Percentiles rank a stretch among this genome's conserved stretches.
Conservation (phyloP, 2,113 vertebrate species). For the Hipposideros armiger region DNA sequence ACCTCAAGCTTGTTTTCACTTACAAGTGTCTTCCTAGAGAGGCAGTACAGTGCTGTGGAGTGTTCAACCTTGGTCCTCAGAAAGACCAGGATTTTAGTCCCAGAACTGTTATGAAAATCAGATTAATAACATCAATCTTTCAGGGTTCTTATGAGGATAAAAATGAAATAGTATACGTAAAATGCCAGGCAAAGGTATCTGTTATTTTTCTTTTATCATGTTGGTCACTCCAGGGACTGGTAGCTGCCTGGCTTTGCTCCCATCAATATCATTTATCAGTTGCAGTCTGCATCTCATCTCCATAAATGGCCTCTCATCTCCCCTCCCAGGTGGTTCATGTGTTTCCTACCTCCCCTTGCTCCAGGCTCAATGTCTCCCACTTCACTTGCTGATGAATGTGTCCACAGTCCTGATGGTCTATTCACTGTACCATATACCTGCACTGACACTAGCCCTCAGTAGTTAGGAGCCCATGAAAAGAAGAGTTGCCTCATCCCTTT, state of each 20-base stretch:
- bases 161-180: conserved; percentile 42
- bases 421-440: accelerated
- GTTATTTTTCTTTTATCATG: conserved; percentile 43
- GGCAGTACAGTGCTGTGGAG: background rate
- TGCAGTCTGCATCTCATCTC: background rate
- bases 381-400: background rate
- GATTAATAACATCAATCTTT: conserved; percentile 7
- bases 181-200: background rate
- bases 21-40: background rate
- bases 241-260: background rate
- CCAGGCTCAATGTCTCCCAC: background rate
- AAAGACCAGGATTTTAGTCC: background rate
- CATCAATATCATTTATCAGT: background rate
- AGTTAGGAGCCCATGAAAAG: background rate
- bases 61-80: background rate
- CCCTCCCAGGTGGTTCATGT: background rate
- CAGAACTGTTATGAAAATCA: conserved; percentile 37
- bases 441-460: background rate
- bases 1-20: background rate
- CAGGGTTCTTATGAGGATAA: background rate
- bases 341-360: background rate
- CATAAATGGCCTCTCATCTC: background rate
- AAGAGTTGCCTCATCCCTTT: background rate
- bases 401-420: too few relatives aligned
- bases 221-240: background rate